Conservation (phyloP, 2,113 vertebrate genomes). For the Clarias macrocephalus region DNA sequence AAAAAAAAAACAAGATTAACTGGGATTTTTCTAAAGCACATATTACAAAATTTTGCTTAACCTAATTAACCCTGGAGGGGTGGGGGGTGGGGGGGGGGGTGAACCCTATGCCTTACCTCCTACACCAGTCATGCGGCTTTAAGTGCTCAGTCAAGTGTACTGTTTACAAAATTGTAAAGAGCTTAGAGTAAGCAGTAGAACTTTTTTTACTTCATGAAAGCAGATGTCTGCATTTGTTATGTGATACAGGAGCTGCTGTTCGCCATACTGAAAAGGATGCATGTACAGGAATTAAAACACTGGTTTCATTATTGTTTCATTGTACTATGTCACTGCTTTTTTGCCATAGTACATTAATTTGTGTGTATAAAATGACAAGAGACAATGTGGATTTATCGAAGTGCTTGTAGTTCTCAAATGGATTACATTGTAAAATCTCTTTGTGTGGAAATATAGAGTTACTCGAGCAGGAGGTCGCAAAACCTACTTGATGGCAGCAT, state of each 20-base stretch:
- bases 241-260: neutral
- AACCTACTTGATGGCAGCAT: constrained; percentile 55
- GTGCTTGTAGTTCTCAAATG: neutral
- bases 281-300: neutral
- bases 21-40: constrained; percentile 40
- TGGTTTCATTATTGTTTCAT: neutral
- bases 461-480: constrained; percentile 45
- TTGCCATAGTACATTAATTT: neutral
- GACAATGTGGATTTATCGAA: neutral
- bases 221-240: neutral
- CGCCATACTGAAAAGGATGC: neutral
- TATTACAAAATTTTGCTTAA: constrained; percentile 42
- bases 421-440: neutral
- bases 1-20: constrained; percentile 40
- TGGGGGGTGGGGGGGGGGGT: neutral
- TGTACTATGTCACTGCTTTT: neutral
- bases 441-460: constrained; percentile 28
- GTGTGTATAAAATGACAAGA: constrained; percentile 6
- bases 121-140: constrained; percentile 40
- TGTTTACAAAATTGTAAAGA: constrained; percentile 37
- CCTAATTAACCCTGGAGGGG: constrained; percentile 53
- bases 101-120: constrained; percentile 39
- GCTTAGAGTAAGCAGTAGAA: neutral
- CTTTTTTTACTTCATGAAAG: neutral
- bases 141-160: constrained; percentile 38